These are phyloP conservation scores for Girardinus metallicus DNA, from an alignment of 2,797 vertebrate species.

Conservation along the genomic window DNA sequence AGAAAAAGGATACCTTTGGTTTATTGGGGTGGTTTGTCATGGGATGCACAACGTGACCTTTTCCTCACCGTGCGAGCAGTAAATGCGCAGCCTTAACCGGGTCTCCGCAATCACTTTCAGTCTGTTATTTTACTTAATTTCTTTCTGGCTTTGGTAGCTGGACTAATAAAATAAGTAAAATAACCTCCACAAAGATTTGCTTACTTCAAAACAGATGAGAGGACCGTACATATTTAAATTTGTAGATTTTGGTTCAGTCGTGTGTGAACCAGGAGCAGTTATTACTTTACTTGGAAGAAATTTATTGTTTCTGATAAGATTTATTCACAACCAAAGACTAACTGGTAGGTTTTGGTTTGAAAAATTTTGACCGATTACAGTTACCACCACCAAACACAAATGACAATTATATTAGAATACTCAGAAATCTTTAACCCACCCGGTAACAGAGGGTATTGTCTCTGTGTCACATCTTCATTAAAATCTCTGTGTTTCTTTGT, in stretches of 20 bases:
- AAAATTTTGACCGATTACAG: neutral
- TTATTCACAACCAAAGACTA: neutral
- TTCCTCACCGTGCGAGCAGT: constrained; percentile 45
- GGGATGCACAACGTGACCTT: constrained; percentile 64
- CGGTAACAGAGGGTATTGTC: neutral
- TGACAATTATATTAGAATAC: neutral
- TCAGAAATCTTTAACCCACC: neutral
- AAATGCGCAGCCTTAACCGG: constrained; percentile 37
- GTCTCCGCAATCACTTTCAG: constrained; percentile 32
- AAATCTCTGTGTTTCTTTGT: neutral
- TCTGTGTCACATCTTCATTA: neutral
- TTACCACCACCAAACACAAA: neutral
- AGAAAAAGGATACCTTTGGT: constrained; percentile 65
- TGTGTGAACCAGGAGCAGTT: neutral
- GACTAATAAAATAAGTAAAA: neutral
- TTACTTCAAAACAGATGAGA: neutral
- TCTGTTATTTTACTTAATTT: constrained; percentile 32
- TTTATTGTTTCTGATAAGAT: neutral
- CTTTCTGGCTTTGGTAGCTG: constrained; percentile 3
- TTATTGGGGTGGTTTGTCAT: constrained; percentile 68
- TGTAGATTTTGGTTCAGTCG: neutral
- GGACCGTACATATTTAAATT: neutral
- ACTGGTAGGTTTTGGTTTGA: neutral
- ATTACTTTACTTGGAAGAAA: neutral
- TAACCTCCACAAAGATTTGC: neutral